Conservation (phyloP, 2,113 vertebrate genomes). For the Damaliscus lunatus region DNA sequence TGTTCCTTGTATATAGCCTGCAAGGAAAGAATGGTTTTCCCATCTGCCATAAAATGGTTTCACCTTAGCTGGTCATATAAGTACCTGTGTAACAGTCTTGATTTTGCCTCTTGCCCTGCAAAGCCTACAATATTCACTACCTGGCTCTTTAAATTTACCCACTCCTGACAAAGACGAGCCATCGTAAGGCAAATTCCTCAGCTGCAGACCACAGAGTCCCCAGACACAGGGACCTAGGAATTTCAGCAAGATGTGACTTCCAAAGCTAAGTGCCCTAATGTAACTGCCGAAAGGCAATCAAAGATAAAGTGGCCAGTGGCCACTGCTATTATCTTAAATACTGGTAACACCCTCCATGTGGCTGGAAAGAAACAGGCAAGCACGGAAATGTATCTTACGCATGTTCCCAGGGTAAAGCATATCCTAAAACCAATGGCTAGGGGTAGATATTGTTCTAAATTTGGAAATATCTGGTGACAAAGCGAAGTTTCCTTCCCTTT, state of each 20-base stretch:
- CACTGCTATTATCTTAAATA: constrained; percentile 46
- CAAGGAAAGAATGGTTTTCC: not conserved
- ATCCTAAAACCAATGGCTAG: constrained; percentile 48
- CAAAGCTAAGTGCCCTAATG: constrained; percentile 46
- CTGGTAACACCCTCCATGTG: constrained; percentile 65
- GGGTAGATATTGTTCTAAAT: constrained; percentile 76
- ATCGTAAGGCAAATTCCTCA: not conserved
- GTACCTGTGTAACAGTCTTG: not conserved
- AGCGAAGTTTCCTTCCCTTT: constrained; percentile 74
- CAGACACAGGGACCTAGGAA: not conserved
- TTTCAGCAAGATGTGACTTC: constrained; percentile 4
- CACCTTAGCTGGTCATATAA: not conserved
- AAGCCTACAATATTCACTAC: not conserved
- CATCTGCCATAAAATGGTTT: not conserved
- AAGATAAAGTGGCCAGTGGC: constrained; percentile 42
- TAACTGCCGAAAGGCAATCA: constrained; percentile 14
- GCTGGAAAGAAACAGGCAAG: constrained; percentile 61
- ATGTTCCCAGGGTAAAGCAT: constrained; percentile 76
- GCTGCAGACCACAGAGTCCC: not conserved
- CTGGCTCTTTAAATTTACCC: not conserved
- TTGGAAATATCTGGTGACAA: constrained; percentile 71
- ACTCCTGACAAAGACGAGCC: not conserved
- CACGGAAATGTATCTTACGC: constrained; percentile 60
- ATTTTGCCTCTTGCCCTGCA: not conserved
- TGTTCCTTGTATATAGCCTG: not conserved